phyloP scores from a whole-genome alignment of 30 jellyfish, hydroid and myxozoan species.

The Mastigias papua region DNA sequence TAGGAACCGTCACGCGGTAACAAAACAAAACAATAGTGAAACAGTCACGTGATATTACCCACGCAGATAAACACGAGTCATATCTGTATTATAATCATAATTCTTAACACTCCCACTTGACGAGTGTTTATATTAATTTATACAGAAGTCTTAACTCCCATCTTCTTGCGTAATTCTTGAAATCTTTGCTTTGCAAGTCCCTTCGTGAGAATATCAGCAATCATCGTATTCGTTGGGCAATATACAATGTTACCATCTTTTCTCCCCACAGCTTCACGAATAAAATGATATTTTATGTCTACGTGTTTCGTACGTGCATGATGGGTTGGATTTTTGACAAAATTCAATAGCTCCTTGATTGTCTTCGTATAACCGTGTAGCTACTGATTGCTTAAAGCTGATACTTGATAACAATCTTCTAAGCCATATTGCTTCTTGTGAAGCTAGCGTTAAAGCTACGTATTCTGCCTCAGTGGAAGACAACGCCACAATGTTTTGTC shows the following conservation, averaged over 20 bases:
- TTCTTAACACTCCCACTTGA: not conserved
- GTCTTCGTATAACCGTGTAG: not conserved
- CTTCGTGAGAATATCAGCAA: not conserved
- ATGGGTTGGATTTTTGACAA: not conserved
- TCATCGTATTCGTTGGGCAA: not conserved
- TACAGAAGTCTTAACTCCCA: not conserved
- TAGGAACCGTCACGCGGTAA: no score
- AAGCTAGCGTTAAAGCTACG: not conserved
- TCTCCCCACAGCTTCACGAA: not conserved
- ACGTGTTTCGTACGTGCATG: not conserved
- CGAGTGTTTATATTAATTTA: not conserved
- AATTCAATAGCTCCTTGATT: not conserved
- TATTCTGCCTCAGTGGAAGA: slow-evolving; percentile 7
- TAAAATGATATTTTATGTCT: not conserved
- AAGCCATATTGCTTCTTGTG: slow-evolving; percentile 9
- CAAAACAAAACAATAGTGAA: no score
- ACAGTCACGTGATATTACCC: no score
- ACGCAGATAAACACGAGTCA: no score
- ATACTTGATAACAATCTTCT: not conserved
- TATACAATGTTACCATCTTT: not conserved
- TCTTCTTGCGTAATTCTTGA: not conserved
- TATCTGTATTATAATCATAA: not conserved
- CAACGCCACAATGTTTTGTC: slow-evolving; percentile 19
- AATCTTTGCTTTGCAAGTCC: slow-evolving; percentile 14
- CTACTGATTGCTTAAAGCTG: not conserved